These are phyloP conservation scores for Gonatopus flavifemur DNA, from an alignment of 1,140 invertebrate genomes.

Conservation along the genomic window DNA sequence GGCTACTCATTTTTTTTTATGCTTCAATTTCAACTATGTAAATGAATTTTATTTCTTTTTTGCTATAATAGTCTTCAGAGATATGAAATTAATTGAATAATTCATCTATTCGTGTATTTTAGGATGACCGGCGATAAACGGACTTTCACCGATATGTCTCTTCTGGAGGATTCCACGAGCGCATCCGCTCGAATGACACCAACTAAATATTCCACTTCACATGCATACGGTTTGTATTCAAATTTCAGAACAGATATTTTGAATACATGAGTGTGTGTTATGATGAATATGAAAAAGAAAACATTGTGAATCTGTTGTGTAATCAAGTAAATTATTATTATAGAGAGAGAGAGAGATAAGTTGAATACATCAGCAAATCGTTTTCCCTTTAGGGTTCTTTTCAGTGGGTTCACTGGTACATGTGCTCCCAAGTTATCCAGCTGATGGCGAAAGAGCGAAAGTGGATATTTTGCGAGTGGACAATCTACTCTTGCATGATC, in stretches of 20 bases:
- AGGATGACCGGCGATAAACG: conserved; percentile 51
- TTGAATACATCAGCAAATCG: conserved; percentile 3
- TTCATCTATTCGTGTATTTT: conserved; percentile 21
- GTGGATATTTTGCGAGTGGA: conserved; percentile 72
- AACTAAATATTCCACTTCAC: conserved; percentile 75
- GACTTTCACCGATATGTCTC: conserved; percentile 45
- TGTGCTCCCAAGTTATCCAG: conserved; percentile 71
- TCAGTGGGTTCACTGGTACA: conserved; percentile 70
- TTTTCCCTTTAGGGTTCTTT: conserved; percentile 58
- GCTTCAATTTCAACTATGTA: neutral
- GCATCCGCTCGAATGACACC: conserved; percentile 74
- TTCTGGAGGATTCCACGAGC: conserved; percentile 63
- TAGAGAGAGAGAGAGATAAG: neutral
- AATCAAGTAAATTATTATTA: neutral
- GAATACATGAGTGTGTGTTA: no score
- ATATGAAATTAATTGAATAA: conserved; percentile 17
- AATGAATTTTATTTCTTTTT: conserved; percentile 12
- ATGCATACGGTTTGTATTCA: conserved; percentile 63
- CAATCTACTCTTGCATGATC: conserved; percentile 61
- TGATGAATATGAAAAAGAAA: no score
- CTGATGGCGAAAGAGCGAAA: conserved; percentile 72
- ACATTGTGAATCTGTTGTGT: no score
- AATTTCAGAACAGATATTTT: conserved; percentile 3
- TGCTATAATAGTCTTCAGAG: conserved; percentile 5
- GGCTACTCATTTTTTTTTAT: no score